phyloP scores from a whole-genome alignment of 2,797 vertebrate genomes.

The Sebastolobus altivelis region DNA sequence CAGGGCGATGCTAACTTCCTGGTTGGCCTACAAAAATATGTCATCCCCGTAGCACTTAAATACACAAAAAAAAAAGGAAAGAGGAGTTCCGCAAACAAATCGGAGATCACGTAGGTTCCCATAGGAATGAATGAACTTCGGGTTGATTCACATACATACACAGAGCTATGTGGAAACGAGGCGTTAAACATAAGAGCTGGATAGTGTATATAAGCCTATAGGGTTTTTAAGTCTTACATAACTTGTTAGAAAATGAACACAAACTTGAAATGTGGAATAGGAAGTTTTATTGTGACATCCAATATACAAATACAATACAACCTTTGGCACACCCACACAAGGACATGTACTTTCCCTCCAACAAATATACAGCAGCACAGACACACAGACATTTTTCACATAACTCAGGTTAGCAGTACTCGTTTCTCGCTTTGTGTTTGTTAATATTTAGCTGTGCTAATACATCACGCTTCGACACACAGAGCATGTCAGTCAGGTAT shows the following conservation, averaged over 20 bases:
- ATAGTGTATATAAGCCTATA: neutral
- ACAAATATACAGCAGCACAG: constrained; percentile 31
- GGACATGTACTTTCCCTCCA: constrained; percentile 50
- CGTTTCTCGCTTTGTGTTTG: constrained; percentile 46
- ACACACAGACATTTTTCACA: constrained; percentile 41
- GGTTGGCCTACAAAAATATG: too few relatives aligned
- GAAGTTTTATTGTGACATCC: neutral
- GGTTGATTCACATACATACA: too few relatives aligned
- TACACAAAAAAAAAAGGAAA: too few relatives aligned
- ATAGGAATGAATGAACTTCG: rapidly evolving
- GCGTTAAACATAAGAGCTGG: neutral
- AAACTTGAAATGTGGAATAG: neutral
- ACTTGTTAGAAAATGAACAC: neutral
- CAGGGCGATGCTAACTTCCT: too few relatives aligned
- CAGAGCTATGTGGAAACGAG: too few relatives aligned
- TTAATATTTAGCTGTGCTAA: constrained; percentile 46
- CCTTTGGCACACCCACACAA: constrained; percentile 27
- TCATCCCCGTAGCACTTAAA: too few relatives aligned
- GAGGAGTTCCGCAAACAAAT: too few relatives aligned
- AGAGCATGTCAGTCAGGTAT: constrained; percentile 64
- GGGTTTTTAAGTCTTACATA: neutral
- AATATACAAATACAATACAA: constrained; percentile 1
- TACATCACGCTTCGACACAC: constrained; percentile 26
- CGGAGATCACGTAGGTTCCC: too few relatives aligned
- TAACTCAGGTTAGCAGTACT: constrained; percentile 50